Base-by-base conservation (phyloP, 2,888 invertebrate species). In the Ectemnius cavifrons region DNA sequence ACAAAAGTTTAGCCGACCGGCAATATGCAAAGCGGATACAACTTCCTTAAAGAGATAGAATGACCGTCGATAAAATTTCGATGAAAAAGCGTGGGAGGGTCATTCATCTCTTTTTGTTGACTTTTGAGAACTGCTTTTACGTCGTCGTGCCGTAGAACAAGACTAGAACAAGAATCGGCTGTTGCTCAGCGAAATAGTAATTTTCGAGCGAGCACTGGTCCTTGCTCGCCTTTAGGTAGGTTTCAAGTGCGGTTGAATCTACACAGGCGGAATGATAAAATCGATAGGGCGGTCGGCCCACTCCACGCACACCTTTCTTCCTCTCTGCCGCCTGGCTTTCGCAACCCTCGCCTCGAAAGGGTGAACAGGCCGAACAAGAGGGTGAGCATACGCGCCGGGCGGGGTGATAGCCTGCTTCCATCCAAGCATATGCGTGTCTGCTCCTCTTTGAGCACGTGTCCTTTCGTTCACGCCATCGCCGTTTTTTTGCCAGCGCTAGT, bases 231-330 rank as follows among this genome's bases (percentile, higher is more conserved):
- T 20, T 20, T 2, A 23, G 47, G 47, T 11, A n/a, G 2, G 69
- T 49, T 49, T 74, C 78, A 71, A 77, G 68, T 62, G 68, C 73
- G 75, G 73, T 75, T 71, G 77, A 81, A 83, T 83, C 72, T 69
- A 72, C 76, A 79, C 71, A 63, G 58, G 69, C 75, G 72, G 71
- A 80, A 76, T 76, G 80, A 85, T 81, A 82, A 83, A 83, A 84
- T 85, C 81, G 79, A 82, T 85, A 82, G 64, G 67, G 45, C 28
- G 65, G 74, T 64, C 70, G 28, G 47, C 49, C 23, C 23, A 23
- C 3, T 23, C 45, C 4, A 6, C 64, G 61, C 57, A 63, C 67
- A 27, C 58, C 71, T 73, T 76, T 70, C 73, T 80, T 2, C 3
- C 23, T 23, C 23, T 23, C 23, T 59, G 37, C 62, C 23, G 46